Conservation (phyloP, 2,888 invertebrate genomes). For the Melinaea marsaeus region DNA sequence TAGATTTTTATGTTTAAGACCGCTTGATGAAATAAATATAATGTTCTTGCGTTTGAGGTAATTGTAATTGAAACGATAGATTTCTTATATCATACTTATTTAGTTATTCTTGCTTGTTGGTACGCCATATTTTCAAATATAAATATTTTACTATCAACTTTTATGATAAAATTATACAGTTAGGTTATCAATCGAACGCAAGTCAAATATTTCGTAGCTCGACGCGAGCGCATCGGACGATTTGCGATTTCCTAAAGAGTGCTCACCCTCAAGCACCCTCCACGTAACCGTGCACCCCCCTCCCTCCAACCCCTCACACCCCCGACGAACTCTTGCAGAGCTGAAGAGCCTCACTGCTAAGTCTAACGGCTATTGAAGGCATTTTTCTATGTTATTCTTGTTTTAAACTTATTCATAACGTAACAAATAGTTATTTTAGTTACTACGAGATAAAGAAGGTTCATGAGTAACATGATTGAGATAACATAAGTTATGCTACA, state of each 20-base stretch:
- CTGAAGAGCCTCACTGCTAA: conserved; percentile 33
- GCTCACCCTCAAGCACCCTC: conserved; percentile 56
- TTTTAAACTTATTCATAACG: not conserved
- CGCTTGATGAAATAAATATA: no score
- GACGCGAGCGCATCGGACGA: conserved; percentile 38
- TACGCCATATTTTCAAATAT: no score
- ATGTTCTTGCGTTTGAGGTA: no score
- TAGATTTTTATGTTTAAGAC: no score
- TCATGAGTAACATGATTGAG: no score
- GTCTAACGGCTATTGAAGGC: conserved; percentile 14
- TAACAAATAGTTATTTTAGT: not conserved
- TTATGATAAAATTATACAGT: no score
- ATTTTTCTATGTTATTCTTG: not conserved
- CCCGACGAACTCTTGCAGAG: conserved; percentile 2
- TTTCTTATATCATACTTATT: no score
- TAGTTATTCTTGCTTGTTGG: no score
- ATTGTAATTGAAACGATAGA: no score
- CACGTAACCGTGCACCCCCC: conserved; percentile 49
- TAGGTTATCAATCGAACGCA: conserved; percentile 10
- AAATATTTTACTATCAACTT: no score
- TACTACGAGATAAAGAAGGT: no score
- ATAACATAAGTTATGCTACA: no score
- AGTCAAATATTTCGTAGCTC: conserved; percentile 24
- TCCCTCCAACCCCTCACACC: conserved; percentile 18
- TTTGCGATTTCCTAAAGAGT: conserved; percentile 50